Evolutionary conservation across 2,888 invertebrate genomes (phyloP).

Genomic region (Dasysyrphus tricinctus): DNA sequence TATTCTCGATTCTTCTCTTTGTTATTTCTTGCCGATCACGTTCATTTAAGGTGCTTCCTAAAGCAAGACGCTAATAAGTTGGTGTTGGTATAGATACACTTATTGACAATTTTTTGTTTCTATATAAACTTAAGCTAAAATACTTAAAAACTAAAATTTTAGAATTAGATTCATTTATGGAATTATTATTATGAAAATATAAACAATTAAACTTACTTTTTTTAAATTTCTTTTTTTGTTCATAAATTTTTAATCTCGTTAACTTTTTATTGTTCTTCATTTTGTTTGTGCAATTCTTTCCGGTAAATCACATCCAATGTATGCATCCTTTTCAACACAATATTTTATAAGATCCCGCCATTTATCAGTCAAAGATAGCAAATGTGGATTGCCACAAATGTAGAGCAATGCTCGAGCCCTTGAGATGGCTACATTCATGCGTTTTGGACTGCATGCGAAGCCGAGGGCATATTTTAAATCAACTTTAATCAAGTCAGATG

Average conservation of each 20-base stretch:
- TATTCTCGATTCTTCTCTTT: too few species aligned
- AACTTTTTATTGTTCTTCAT: background rate
- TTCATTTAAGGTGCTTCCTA: background rate
- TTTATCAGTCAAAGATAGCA: conserved; percentile 87
- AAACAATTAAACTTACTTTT: conserved; percentile 31
- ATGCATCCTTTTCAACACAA: conserved; percentile 87
- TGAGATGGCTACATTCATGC: conserved; percentile 95
- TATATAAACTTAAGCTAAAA: background rate
- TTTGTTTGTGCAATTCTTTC: conserved; percentile 50
- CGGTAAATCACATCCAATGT: conserved; percentile 89
- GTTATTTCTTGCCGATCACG: too few species aligned
- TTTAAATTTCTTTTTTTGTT: background rate
- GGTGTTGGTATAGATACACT: conserved; percentile 31
- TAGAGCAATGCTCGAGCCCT: conserved; percentile 90
- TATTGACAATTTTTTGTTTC: background rate
- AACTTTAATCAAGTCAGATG: conserved; percentile 81
- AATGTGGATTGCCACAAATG: conserved; percentile 92
- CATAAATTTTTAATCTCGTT: background rate
- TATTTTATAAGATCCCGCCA: conserved; percentile 88
- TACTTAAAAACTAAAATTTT: conserved; percentile 4
- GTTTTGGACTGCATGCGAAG: conserved; percentile 89
- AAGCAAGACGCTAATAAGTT: background rate
- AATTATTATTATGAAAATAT: background rate
- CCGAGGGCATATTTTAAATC: conserved; percentile 87
- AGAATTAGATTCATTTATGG: background rate